Base-by-base conservation (phyloP, 30 jellyfish, hydroid and myxozoan species). In the Chironex yamaguchii region DNA sequence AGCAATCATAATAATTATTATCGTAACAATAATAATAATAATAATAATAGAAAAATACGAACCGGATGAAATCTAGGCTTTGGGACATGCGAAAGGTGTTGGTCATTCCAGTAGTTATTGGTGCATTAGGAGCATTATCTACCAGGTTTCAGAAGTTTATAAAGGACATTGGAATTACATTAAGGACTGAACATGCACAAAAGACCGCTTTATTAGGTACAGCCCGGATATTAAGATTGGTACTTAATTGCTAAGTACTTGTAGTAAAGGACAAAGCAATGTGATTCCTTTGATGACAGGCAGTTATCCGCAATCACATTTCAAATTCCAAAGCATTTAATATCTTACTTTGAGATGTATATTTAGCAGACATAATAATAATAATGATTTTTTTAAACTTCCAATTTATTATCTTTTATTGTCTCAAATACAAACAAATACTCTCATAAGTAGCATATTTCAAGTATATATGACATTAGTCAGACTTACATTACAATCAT, bases 211-310 rank as follows among this genome's bases (percentile, higher is more conserved):
- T 63, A 63, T 63, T 63, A 63, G 76, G 76, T 1, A 63, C 76
- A 13, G 76, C 76, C 76, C 76, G 76, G 76, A 63, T 63, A 2
- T n/a, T n/a, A n/a, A n/a, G n/a, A n/a, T n/a, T n/a, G n/a, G n/a
- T n/a, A n/a, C n/a, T n/a, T n/a, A n/a, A 17, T 24, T 63, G 76
- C 52, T 63, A 50, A 63, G 76, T 63, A 63, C 76, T 63, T 63
- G 52, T 63, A 63, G 76, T 63, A 22, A 63, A 63, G 76, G 76
- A 63, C 50, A 63, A 63, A 63, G 76, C 31, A 63, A 24, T 63
- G 76, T 63, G 76, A 63, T 63, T 11, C 76, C 76, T 1, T 24
- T 24, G 76, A 63, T 63, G 76, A 63, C 76, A n/a, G 42, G 51
- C 76, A 63, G 76, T 63, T 24, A 63, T 63, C 76, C 76, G 76